Base-by-base conservation (phyloP, 1,140 invertebrate genomes). In the Hylaeus anthracinus region DNA sequence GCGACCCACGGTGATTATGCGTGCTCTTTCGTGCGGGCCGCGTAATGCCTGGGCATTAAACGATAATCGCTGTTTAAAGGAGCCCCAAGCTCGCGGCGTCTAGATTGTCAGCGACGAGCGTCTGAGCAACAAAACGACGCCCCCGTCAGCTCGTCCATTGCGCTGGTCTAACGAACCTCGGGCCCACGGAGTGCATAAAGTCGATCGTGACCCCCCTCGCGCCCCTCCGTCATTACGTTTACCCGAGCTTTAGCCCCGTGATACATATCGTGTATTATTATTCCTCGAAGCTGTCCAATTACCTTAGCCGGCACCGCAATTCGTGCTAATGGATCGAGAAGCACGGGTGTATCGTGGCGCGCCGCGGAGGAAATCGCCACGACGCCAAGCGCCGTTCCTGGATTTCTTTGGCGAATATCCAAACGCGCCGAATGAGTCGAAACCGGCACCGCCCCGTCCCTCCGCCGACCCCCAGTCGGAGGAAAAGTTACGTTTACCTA, bases 401-500 rank as follows among this genome's bases (percentile, higher is more conserved):
- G 88, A 91, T 90, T 89, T 92, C 90, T 90, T 90, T 91, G 91
- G 90, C 90, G 78, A 81, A 90, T 88, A 88, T 91, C 90, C 90
- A 91, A 91, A 90, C 82, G 88, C 88, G 86, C 85, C 87, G 78
- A 88, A 86, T 84, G 79, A 83, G 72, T 77, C 86, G 75, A 83
- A 82, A 79, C 71, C 70, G 72, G 45, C 73, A 12, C 41, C 58
- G 53, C n/a, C 78, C 71, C 58, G 10, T 12, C 69, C 77, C 51
- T 0, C 51, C 48, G 43, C 64, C 26, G 26, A 14, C 69, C 74
- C 51, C 66, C 78, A 74, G 79, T 79, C 86, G 86, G 78, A 88
- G 86, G 90, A 91, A 90, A 90, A 91, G 90, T 90, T 89, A 86
- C 88, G 89, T 91, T 92, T 91, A 92, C 87, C 90, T 91, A 90